phyloP scores from a whole-genome alignment of 1,140 invertebrate species.

The Andrena cerasifolii region DNA sequence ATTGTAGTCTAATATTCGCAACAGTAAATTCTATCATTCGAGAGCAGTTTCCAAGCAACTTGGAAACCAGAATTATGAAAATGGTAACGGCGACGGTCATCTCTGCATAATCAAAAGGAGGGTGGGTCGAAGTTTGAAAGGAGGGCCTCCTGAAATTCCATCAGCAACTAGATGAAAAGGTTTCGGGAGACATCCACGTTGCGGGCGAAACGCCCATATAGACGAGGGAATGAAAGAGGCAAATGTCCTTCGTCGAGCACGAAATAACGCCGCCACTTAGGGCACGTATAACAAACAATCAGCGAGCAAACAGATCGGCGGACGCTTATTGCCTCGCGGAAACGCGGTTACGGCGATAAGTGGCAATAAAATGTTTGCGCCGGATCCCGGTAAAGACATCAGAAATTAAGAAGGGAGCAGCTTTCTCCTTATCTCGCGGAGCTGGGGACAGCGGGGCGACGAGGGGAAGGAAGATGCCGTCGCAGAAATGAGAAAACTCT shows the following conservation, averaged over 20 bases:
- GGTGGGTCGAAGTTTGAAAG: no score
- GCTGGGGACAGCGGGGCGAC: no score
- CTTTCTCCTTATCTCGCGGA: constrained; percentile 20
- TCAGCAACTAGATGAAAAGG: no score
- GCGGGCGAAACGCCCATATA: background rate
- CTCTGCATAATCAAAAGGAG: no score
- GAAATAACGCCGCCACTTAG: constrained; percentile 7
- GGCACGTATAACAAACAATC: constrained; percentile 14
- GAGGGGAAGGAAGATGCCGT: background rate
- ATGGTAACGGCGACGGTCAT: no score
- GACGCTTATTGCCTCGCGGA: constrained; percentile 15
- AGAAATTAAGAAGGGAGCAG: constrained; percentile 37
- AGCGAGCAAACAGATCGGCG: constrained; percentile 29
- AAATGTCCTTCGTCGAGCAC: background rate
- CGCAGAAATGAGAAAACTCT: constrained; percentile 52
- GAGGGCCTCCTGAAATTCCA: no score
- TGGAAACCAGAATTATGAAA: no score
- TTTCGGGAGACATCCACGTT: no score
- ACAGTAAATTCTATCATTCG: no score
- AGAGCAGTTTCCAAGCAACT: no score
- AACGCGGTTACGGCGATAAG: constrained; percentile 31
- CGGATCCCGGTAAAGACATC: constrained; percentile 30
- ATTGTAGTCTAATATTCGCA: no score
- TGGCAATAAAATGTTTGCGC: constrained; percentile 40
- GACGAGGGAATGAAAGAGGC: background rate